Evolutionary conservation across 2,888 invertebrate species (phyloP).

Genomic region (Phasia obesa): DNA sequence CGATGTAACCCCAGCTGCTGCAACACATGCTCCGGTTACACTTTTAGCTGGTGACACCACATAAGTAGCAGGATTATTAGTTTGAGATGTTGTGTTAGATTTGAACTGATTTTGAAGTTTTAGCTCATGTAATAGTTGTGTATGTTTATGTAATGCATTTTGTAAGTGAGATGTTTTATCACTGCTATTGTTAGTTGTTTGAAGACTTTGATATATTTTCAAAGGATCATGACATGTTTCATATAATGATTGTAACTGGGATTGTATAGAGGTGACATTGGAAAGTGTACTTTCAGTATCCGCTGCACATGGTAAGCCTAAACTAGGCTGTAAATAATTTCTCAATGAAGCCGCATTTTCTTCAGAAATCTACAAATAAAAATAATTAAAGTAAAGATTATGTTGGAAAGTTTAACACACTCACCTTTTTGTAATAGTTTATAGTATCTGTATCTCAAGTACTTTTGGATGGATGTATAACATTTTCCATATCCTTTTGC

Average conservation of each 20-base stretch:
- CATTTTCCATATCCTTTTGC: constrained; percentile 83
- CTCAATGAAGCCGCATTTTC: constrained; percentile 68
- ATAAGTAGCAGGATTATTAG: constrained; percentile 65
- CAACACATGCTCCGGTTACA: constrained; percentile 19
- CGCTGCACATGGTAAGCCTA: constrained; percentile 61
- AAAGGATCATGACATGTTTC: constrained; percentile 77
- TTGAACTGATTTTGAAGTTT: constrained; percentile 73
- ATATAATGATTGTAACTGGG: constrained; percentile 81
- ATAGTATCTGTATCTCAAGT: constrained; percentile 82
- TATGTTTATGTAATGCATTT: constrained; percentile 78
- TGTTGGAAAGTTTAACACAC: not conserved
- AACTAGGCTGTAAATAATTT: constrained; percentile 64
- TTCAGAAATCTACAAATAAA: constrained; percentile 60
- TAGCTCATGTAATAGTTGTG: constrained; percentile 77
- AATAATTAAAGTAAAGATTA: not conserved
- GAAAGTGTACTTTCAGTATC: constrained; percentile 82
- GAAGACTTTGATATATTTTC: constrained; percentile 68
- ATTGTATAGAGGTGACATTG: constrained; percentile 82
- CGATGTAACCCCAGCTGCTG: constrained; percentile 60
- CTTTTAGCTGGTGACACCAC: constrained; percentile 59
- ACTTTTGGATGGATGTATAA: constrained; percentile 81
- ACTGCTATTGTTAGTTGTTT: constrained; percentile 57
- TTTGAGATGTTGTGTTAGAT: constrained; percentile 48
- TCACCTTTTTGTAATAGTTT: constrained; percentile 78
- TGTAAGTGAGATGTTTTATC: constrained; percentile 73